A percentile compares a stretch with the other conserved stretches of the same genome.
Conservation (phyloP, 2,797 vertebrate species). For the Sparus aurata region DNA sequence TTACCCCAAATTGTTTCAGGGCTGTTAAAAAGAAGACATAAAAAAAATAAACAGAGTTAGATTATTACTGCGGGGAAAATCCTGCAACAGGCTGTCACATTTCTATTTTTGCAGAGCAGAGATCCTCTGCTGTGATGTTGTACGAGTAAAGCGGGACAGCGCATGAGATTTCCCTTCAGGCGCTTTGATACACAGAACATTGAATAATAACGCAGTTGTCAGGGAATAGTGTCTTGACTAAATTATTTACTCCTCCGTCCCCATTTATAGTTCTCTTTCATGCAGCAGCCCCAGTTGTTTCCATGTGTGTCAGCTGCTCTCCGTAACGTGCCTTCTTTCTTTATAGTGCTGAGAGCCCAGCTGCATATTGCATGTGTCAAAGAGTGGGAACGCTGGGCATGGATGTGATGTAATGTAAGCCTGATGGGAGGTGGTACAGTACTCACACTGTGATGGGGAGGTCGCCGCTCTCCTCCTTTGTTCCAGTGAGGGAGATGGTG, state of each 20-base stretch:
- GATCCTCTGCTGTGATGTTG: background rate
- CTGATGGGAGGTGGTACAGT: slow-evolving; percentile 26
- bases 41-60: background rate
- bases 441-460: slow-evolving; percentile 91
- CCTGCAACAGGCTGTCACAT: background rate
- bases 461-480: slow-evolving; percentile 87
- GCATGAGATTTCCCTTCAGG: slow-evolving; percentile 29
- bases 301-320: slow-evolving; percentile 63
- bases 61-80: background rate
- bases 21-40: slow-evolving; percentile 73
- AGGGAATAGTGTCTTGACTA: slow-evolving; percentile 45
- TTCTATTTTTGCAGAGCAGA: slow-evolving; percentile 8
- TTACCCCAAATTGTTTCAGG: slow-evolving; percentile 87
- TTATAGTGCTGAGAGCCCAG: slow-evolving; percentile 43
- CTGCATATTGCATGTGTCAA: slow-evolving; percentile 62
- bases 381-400: slow-evolving; percentile 4
- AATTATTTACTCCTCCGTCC: slow-evolving; percentile 70
- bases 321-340: slow-evolving; percentile 38
- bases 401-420: slow-evolving; percentile 38
- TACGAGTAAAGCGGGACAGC: slow-evolving; percentile 25
- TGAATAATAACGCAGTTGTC: slow-evolving; percentile 44
- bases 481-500: slow-evolving; percentile 88
- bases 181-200: slow-evolving; percentile 46
- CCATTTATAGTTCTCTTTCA: slow-evolving; percentile 74
- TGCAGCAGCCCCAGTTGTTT: slow-evolving; percentile 60